Base-by-base conservation (phyloP, 2,113 vertebrate genomes). In the Lasiurus cinereus region DNA sequence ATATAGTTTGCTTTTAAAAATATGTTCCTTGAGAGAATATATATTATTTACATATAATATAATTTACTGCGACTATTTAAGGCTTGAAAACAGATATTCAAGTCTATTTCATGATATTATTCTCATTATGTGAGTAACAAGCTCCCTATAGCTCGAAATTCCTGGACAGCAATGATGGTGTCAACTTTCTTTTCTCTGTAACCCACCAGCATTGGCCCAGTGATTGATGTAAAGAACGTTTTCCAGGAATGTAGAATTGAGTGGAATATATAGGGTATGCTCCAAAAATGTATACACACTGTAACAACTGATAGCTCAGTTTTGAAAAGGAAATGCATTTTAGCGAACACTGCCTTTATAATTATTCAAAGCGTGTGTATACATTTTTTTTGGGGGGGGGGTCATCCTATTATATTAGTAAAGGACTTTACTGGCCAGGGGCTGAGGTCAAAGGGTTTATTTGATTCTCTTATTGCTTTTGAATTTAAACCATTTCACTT, bases 11-110 rank as follows among this genome's bases (percentile, higher is more conserved):
- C 4, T 86, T 74, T 50, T 78, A 46, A 46, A 83, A 29, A 70
- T 67, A 16, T 33, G 31, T 48, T 93, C 46, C 83, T 88, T 89
- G 46, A 80, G 64, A 93, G 73, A 88, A 50, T 76, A 88, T 56
- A 21, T 29, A 48, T 84, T 73, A 27, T 48, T 83, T 82, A 24
- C 21, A 50, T 29, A 29, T 46, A 70, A 64, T 24, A 74, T 66
- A 92, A 79, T 46, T 84, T 84, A 22, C 88, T 80, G 39, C 19
- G n/a, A 62, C 83, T 36, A 66, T 48, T 54, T 54, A 54, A 54
- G 31, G 16, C 10, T n/a, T 72, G n/a, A 91, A 70, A 80, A 83
- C 13, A 83, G 24, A 83, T 33, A 29, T 0, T 4, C 15, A 66
- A 52, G 33, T 67, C 69, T 64, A 39, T 29, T 94, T 54, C 31